Evolutionary conservation across 2,888 invertebrate species (phyloP).

Genomic region (Patella pellucida): DNA sequence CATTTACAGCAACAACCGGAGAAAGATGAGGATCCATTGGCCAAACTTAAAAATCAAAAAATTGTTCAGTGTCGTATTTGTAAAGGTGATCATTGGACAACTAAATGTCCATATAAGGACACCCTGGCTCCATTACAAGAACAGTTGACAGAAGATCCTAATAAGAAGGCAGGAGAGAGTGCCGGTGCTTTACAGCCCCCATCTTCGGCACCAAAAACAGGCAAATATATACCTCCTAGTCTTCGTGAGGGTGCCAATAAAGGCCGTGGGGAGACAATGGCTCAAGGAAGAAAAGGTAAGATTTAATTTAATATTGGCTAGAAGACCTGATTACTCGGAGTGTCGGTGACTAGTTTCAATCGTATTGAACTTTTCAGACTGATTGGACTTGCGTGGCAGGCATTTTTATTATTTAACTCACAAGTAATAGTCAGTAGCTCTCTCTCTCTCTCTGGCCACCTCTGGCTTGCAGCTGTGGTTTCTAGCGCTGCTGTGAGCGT

Average conservation of each 20-base stretch:
- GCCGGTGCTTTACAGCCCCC: slow-evolving; percentile 50
- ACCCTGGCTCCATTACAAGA: slow-evolving; percentile 75
- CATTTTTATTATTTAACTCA: too few relatives aligned
- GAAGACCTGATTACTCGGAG: neutral
- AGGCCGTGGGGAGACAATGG: slow-evolving; percentile 81
- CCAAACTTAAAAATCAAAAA: slow-evolving; percentile 80
- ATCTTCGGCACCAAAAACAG: slow-evolving; percentile 48
- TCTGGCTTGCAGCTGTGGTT: too few relatives aligned
- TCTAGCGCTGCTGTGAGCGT: too few relatives aligned
- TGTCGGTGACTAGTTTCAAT: neutral
- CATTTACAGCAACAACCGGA: slow-evolving; percentile 83
- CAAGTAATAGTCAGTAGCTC: too few relatives aligned
- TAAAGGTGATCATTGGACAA: slow-evolving; percentile 94
- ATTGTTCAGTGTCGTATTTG: slow-evolving; percentile 71
- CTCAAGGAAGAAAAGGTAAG: slow-evolving; percentile 72
- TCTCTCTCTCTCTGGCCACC: too few relatives aligned
- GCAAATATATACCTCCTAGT: slow-evolving; percentile 84
- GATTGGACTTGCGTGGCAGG: too few relatives aligned
- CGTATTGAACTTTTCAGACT: too few relatives aligned
- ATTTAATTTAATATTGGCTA: too few relatives aligned
- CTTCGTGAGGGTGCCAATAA: slow-evolving; percentile 83
- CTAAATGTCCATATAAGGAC: slow-evolving; percentile 97
- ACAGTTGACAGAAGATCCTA: slow-evolving; percentile 67
- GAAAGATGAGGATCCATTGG: slow-evolving; percentile 86
- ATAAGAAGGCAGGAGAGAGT: slow-evolving; percentile 65